Conservation (phyloP, 2,797 vertebrate species). For the Falco columbarius region DNA sequence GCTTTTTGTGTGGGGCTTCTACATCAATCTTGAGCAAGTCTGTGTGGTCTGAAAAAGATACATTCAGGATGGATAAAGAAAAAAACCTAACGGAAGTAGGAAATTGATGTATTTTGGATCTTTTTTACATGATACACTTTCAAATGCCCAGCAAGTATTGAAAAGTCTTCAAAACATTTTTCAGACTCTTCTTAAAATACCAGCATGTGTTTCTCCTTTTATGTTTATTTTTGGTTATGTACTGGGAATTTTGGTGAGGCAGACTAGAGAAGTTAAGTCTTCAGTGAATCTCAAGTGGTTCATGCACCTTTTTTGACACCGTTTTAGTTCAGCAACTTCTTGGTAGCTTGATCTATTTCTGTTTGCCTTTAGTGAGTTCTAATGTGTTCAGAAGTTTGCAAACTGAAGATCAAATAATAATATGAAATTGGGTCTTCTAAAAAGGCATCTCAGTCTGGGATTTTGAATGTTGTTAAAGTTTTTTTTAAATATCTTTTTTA, state of each 20-base stretch:
- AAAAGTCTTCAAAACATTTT: background rate
- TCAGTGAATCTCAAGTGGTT: background rate
- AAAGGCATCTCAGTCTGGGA: background rate
- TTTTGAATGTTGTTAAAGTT: background rate
- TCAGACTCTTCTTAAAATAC: background rate
- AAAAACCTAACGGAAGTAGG: background rate
- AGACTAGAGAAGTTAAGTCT: background rate
- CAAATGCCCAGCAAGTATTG: background rate
- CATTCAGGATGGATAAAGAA: background rate
- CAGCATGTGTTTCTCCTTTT: background rate
- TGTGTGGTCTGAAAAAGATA: background rate
- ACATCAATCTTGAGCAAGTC: background rate
- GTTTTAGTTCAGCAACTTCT: background rate
- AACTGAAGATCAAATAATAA: background rate
- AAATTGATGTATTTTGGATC: background rate
- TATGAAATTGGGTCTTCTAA: background rate
- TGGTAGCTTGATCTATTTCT: background rate
- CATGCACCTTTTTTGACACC: background rate
- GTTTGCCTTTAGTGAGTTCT: background rate
- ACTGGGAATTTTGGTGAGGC: background rate
- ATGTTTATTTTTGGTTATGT: conserved; percentile 22
- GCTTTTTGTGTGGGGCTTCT: background rate
- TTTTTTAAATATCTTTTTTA: background rate
- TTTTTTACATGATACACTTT: background rate
- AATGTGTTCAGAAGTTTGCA: background rate